Percentiles rank a stretch among this genome's conserved stretches.
Conservation (phyloP, 2,113 vertebrate species). For the Leptodactylus fuscus region DNA sequence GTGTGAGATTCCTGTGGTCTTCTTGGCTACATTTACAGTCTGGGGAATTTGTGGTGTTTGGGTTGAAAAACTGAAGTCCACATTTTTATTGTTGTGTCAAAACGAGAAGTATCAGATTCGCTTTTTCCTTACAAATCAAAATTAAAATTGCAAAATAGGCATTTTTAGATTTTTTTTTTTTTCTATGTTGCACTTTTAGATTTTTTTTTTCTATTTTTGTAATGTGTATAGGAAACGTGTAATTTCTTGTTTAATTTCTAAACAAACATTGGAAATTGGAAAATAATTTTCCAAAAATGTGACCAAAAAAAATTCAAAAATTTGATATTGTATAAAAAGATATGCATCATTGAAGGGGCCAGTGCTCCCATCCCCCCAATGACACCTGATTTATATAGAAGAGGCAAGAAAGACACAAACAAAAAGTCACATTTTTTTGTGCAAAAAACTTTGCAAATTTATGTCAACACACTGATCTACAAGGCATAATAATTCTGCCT, state of each 20-base stretch:
- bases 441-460: no score
- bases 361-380: no score
- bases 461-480: no score
- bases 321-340: no score
- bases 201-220: background rate
- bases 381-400: no score
- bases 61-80: slow-evolving; percentile 25
- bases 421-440: no score
- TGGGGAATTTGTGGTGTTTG: slow-evolving; percentile 19
- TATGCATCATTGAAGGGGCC: no score
- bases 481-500: no score
- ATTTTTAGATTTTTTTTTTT: background rate
- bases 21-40: background rate
- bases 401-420: no score
- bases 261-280: background rate
- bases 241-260: background rate
- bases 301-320: no score
- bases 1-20: slow-evolving; percentile 47
- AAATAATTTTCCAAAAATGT: background rate
- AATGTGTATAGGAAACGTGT: background rate
- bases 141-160: slow-evolving; percentile 3
- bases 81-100: slow-evolving; percentile 36
- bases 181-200: no score
- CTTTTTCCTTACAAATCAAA: slow-evolving; percentile 19
- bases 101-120: slow-evolving; percentile 41